Evolutionary conservation across 1,140 invertebrate genomes (phyloP), one percentile per base, ranked within the genome.

Genomic region (Asobara japonica): DNA sequence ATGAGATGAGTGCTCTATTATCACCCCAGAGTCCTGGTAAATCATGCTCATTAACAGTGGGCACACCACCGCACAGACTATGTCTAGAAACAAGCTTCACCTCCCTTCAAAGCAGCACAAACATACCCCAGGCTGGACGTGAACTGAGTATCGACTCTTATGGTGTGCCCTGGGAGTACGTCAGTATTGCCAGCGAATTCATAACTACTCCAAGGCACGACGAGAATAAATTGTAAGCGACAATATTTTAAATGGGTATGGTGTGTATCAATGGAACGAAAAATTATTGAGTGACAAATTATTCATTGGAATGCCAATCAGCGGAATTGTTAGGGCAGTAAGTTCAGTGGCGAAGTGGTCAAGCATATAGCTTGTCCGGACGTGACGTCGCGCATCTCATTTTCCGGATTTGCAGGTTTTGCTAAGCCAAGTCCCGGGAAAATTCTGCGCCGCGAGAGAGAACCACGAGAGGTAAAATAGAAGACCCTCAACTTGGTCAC

Each of bases 71-170:
- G 72, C 90, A 90, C 71, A 88, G 89, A 68, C 82, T 94, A 11
- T 93, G 91, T 75, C 84, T 94, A 65, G 94, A 94, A 82, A 94
- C 93, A 0, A 93, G 92, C 76, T 94, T 94, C 83, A 92, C 93
- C 2, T 92, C 91, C 62, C 80, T 92, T 4, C 89, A 90, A 69
- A 89, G 88, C 75, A 89, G 90, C 18, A 84, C 85, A 18, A 84
- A 86, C 65, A 79, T 84, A 29, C 83, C 83, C 0, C 84, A 81
- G 29, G 81, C 79, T 45, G 83, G 84, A 7, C 79, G 85, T 4
- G 85, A 87, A 65, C 78, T 85, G 33, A 87, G 86, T 77, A 77
- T 85, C 31, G 84, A 86, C 72, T 87, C 84, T 31, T 78, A 78
- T 2, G 85, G 84, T 29, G 77, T 87, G 30, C 86, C 85, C 18